These are phyloP conservation scores for Phoxinus dragarum DNA, from an alignment of 2,797 vertebrate species.

Conservation along the genomic window DNA sequence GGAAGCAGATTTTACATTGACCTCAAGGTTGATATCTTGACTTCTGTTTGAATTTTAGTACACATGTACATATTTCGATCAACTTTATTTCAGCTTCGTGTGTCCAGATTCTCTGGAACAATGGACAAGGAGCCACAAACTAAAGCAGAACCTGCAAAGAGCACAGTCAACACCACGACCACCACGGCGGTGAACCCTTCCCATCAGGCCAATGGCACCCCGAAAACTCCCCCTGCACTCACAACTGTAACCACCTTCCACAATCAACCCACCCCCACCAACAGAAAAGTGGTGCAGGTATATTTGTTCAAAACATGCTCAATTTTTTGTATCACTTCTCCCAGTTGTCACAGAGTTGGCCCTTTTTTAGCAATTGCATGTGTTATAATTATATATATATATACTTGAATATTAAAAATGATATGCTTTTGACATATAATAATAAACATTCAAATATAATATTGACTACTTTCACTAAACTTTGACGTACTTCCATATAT, in stretches of 20 bases:
- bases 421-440: not conserved
- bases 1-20: not conserved
- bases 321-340: not conserved
- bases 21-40: not conserved
- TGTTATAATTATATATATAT: not conserved
- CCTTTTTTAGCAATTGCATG: not conserved
- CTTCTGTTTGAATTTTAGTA: not conserved
- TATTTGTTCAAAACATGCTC: not conserved
- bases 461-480: not conserved
- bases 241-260: constrained; percentile 79
- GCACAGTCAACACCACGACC: constrained; percentile 58
- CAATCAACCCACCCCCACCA: constrained; percentile 76
- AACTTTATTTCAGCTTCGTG: constrained; percentile 53
- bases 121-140: constrained; percentile 64
- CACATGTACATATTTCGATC: not conserved
- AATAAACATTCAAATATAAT: not conserved
- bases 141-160: constrained; percentile 56
- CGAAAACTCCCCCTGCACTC: constrained; percentile 65
- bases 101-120: constrained; percentile 53
- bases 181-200: constrained; percentile 61
- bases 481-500: not conserved
- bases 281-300: constrained; percentile 76
- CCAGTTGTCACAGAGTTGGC: not conserved
- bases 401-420: not conserved
- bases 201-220: constrained; percentile 74